Percentiles rank a stretch among this genome's conserved stretches.
Conservation (phyloP, 1,140 invertebrate species). For the Drosophila parabipectinata region DNA sequence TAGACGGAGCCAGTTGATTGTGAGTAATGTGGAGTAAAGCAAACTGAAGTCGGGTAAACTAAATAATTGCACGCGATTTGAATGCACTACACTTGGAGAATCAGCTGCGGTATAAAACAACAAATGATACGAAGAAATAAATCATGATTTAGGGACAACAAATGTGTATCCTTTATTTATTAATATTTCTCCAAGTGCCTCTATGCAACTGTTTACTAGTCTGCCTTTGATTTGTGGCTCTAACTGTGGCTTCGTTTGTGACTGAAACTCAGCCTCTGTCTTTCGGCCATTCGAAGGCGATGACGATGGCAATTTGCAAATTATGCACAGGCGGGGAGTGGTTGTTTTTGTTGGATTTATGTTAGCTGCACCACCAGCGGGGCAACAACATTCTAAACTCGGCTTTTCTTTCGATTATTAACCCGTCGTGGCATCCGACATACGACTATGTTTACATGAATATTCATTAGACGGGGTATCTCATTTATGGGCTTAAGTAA, state of each 20-base stretch:
- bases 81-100: slow-evolving; percentile 14
- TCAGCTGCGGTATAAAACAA: too few species aligned
- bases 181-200: slow-evolving; percentile 18
- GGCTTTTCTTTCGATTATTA: slow-evolving; percentile 62
- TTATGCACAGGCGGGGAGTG: slow-evolving; percentile 53
- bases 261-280: slow-evolving; percentile 24
- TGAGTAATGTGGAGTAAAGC: slow-evolving; percentile 51
- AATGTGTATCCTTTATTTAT: too few species aligned
- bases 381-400: slow-evolving; percentile 76
- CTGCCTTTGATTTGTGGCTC: slow-evolving; percentile 29
- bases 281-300: slow-evolving; percentile 42
- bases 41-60: slow-evolving; percentile 60
- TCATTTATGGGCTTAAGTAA: slow-evolving; percentile 20
- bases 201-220: slow-evolving; percentile 44
- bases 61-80: slow-evolving; percentile 81
- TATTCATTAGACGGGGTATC: slow-evolving; percentile 15
- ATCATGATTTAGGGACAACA: background rate
- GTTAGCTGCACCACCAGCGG: slow-evolving; percentile 21
- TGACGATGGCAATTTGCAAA: slow-evolving; percentile 71
- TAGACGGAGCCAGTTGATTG: slow-evolving; percentile 59
- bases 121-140: too few species aligned
- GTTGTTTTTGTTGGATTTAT: slow-evolving; percentile 11
- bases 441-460: slow-evolving; percentile 5
- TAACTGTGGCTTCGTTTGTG: slow-evolving; percentile 30
- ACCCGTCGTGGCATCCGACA: slow-evolving; percentile 24